Evolutionary conservation across 2,797 vertebrate species (phyloP).

Genomic region (Hypotaenidia philippensis): DNA sequence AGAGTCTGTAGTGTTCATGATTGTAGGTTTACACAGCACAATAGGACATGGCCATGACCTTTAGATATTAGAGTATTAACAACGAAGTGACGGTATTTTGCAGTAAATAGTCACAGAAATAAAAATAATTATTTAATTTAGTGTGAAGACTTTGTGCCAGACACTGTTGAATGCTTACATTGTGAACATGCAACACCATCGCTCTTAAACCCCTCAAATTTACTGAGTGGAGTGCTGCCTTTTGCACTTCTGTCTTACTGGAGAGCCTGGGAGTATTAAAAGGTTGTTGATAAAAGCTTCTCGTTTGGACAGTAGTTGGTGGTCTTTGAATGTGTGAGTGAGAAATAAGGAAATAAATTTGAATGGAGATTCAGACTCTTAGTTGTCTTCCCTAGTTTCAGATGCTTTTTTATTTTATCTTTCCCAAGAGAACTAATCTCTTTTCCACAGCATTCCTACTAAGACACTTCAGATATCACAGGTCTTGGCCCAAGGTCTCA

Average conservation of each 20-base stretch:
- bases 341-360: background rate
- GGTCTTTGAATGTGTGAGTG: background rate
- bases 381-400: background rate
- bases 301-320: background rate
- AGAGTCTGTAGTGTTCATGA: background rate
- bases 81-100: background rate
- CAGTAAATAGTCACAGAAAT: background rate
- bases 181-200: background rate
- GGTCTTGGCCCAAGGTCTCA: background rate
- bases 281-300: background rate
- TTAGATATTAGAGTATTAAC: background rate
- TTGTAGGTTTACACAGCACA: background rate
- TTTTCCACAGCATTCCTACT: background rate
- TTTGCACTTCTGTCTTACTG: background rate
- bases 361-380: background rate
- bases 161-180: background rate
- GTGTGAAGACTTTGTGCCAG: background rate
- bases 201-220: background rate
- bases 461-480: background rate
- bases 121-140: background rate
- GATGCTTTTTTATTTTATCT: background rate
- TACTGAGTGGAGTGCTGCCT: accelerated
- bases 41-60: background rate
- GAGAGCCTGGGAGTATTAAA: background rate
- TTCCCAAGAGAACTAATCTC: background rate